Base-by-base conservation (phyloP, 1,140 invertebrate genomes). In the Drosophila insularis region DNA sequence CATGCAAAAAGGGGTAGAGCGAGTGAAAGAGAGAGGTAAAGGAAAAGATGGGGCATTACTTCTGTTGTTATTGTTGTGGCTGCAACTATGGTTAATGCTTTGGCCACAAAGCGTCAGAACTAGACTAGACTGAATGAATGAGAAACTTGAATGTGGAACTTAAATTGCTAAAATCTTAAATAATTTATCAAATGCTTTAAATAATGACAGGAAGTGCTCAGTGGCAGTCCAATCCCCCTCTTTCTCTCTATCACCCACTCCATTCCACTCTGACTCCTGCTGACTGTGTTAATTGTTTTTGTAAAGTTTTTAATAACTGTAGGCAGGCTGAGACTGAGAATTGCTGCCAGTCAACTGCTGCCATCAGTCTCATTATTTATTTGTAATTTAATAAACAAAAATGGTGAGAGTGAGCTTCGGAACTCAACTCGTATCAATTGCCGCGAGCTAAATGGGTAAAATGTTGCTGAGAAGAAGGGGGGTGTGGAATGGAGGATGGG, bases 361-460 rank as follows among this genome's bases (percentile, higher is more conserved):
- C 85, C 84, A 84, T 89, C 84, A 87, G 84, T 89, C 84, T 85
- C 84, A 89, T 89, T 89, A 89, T 89, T 89, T 89, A 89, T 89
- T 89, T 89, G 84, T 89, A 89, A 89, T 89, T 89, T 85, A 89
- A 89, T 89, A 89, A 89, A 89, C 84, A 77, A 81, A 80, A 78
- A 73, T 75, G 73, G 73, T 72, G 39, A 40, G 43, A 21, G 56
- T 27, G 27, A 64, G 31, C 31, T 19, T 61, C 19, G 31, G 40
- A 35, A 17, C n/a, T 11, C 59, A 39, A 55, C 65, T 64, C 77
- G 65, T 67, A 71, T 81, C 71, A 79, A 81, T 69, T 77, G 81
- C 81, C 69, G 43, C 56, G 32, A 68, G 78, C 62, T 59, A 60
- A 62, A 68, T 46, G 11, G 63, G 56, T 17, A 17, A 35, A 27